Evolutionary conservation across 1,140 invertebrate species (phyloP).

Genomic region (Adelges cooleyi): DNA sequence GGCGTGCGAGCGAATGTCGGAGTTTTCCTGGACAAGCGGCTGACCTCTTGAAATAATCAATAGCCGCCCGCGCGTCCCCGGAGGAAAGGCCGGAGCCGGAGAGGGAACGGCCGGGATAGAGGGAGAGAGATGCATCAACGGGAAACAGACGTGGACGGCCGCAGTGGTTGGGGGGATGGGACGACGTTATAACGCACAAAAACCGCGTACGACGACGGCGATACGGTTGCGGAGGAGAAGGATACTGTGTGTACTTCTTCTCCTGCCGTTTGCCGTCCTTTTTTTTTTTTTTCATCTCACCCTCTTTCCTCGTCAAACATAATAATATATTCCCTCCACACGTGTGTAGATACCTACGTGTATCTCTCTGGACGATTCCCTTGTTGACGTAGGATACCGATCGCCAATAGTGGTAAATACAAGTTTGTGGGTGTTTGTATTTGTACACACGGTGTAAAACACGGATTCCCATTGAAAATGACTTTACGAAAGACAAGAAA

Average conservation of each 20-base stretch:
- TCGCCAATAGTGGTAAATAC: too few relatives aligned
- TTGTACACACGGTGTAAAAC: too few relatives aligned
- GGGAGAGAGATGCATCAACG: background rate
- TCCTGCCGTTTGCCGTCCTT: background rate
- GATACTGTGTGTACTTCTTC: background rate
- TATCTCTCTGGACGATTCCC: too few relatives aligned
- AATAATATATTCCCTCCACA: background rate
- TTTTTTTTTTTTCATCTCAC: background rate
- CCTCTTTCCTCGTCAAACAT: background rate
- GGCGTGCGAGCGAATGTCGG: conserved; percentile 19
- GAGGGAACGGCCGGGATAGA: background rate
- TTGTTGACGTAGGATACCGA: too few relatives aligned
- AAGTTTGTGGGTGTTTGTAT: too few relatives aligned
- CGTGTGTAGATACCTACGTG: background rate
- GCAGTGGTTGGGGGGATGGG: background rate
- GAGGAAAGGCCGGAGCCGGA: background rate
- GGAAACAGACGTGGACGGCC: background rate
- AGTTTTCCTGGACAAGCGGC: conserved; percentile 28
- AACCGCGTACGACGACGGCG: background rate
- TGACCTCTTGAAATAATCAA: conserved; percentile 28
- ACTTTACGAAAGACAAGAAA: too few relatives aligned
- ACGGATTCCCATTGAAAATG: too few relatives aligned
- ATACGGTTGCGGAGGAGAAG: too few relatives aligned
- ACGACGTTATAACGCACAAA: background rate
- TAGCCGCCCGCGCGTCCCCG: background rate